Percentiles rank a stretch among this genome's conserved stretches.
Evolutionary conservation across 2,888 invertebrate species (phyloP).

Genomic region (Synergus itoensis): DNA sequence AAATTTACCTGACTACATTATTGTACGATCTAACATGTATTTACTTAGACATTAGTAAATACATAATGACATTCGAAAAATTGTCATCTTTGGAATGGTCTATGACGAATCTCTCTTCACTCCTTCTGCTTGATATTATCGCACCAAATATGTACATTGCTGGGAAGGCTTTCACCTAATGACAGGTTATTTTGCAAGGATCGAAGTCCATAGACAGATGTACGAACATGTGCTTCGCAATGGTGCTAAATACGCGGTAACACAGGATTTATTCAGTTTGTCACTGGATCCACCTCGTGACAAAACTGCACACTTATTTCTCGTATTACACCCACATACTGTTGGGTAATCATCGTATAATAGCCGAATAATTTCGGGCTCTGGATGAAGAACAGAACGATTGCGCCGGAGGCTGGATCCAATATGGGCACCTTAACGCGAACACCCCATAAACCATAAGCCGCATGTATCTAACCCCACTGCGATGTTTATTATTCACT

Average conservation of each 20-base stretch:
- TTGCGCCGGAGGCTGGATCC: conserved; percentile 69
- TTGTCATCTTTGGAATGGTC: not conserved
- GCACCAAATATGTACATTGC: not conserved
- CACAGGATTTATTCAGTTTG: conserved; percentile 69
- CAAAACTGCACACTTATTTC: conserved; percentile 72
- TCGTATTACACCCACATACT: conserved; percentile 75
- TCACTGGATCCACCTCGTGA: conserved; percentile 66
- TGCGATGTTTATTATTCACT: conserved; percentile 71
- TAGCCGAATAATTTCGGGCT: conserved; percentile 69
- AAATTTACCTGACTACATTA: conserved; percentile 76
- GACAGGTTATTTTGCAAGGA: conserved; percentile 33
- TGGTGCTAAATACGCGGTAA: conserved; percentile 66
- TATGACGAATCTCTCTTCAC: not conserved
- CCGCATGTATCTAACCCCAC: conserved; percentile 61
- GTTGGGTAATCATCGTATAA: conserved; percentile 76
- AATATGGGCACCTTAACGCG: conserved; percentile 71
- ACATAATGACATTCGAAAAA: too few relatives aligned
- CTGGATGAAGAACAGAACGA: conserved; percentile 57
- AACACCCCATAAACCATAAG: conserved; percentile 51
- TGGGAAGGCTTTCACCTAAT: not conserved
- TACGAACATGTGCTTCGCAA: conserved; percentile 67
- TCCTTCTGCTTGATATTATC: not conserved
- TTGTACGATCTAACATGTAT: conserved; percentile 36
- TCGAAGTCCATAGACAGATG: conserved; percentile 60
- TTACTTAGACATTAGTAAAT: not conserved